Evolutionary conservation across 2,113 vertebrate genomes (phyloP), one percentile per base, ranked within the genome.

Genomic region (Ictalurus furcatus): DNA sequence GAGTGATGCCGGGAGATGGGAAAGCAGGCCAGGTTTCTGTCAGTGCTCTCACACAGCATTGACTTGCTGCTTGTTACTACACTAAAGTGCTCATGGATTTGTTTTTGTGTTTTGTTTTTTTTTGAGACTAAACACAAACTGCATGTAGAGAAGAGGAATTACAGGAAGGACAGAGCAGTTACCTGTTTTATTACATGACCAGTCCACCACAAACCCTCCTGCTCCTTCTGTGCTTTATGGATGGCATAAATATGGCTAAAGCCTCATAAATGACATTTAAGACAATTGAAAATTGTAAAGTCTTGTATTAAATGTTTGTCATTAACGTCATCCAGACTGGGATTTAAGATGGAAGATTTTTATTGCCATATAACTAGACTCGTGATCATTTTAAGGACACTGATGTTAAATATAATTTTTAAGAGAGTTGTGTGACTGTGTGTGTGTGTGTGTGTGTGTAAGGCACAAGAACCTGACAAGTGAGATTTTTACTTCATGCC

Each of bases 11-110:
- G 63, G 30, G 79, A 73, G 52, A 58, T 40, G 61, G 23, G 52
- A 69, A 82, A 78, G 11, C 25, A 65, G 74, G 34, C 44, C 73
- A 58, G 84, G 84, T n/a, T 44, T 85, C 48, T 44, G 74, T 28
- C 84, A 80, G 61, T 30, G 54, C 88, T 40, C 52, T 84, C 84
- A 89, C 73, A 67, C 83, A 40, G 65, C 67, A 25, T 14, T 61
- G 84, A 86, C 63, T 44, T 82, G 25, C 74, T 73, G 84, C 61
- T 85, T 80, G 61, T 69, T 69, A 28, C 85, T 73, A 23, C 44
- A 67, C 74, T 48, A 59, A 63, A 52, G 40, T 48, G 86, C 86
- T 67, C 25, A 3, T 28, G 30, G 40, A 34, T 30, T 78, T 78
- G 58, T 56, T 17, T 21, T 58, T 37, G 44, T 48, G 44, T 0